Percentiles rank a stretch among this genome's conserved stretches.
phyloP scores from a whole-genome alignment of 1,140 invertebrate genomes.

The Heliconius melpomene region DNA sequence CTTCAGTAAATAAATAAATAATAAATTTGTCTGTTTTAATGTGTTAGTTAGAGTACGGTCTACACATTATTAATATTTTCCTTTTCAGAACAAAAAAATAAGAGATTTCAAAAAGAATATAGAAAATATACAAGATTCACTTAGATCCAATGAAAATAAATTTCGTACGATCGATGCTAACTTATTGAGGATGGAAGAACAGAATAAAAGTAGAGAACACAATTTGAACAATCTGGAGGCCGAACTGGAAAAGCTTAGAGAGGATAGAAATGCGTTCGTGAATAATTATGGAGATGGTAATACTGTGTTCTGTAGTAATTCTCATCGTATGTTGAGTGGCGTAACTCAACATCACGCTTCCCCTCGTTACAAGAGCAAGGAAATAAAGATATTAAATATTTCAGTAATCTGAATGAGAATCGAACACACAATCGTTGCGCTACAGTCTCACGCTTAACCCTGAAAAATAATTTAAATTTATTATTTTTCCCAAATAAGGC shows the following conservation, averaged over 20 bases:
- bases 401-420: background rate
- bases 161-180: constrained; percentile 67
- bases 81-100: constrained; percentile 65
- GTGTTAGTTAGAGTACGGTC: too few species aligned
- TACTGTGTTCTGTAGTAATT: too few species aligned
- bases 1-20: too few species aligned
- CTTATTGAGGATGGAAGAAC: constrained; percentile 22
- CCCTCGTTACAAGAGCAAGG: too few species aligned
- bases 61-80: constrained; percentile 9
- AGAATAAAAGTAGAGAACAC: constrained; percentile 57
- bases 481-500: too few species aligned
- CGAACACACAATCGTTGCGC: background rate
- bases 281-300: constrained; percentile 78
- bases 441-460: too few species aligned
- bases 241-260: constrained; percentile 80
- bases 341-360: too few species aligned
- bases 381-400: too few species aligned
- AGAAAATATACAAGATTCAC: constrained; percentile 59
- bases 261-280: constrained; percentile 71
- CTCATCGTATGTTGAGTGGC: too few species aligned
- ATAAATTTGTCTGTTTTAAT: too few species aligned
- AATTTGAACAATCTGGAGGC: constrained; percentile 73
- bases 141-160: constrained; percentile 57
- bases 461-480: too few species aligned
- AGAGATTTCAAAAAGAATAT: constrained; percentile 58